These are phyloP conservation scores for Craterocephalus amniculus DNA, from an alignment of 2,797 vertebrate genomes.

Conservation along the genomic window DNA sequence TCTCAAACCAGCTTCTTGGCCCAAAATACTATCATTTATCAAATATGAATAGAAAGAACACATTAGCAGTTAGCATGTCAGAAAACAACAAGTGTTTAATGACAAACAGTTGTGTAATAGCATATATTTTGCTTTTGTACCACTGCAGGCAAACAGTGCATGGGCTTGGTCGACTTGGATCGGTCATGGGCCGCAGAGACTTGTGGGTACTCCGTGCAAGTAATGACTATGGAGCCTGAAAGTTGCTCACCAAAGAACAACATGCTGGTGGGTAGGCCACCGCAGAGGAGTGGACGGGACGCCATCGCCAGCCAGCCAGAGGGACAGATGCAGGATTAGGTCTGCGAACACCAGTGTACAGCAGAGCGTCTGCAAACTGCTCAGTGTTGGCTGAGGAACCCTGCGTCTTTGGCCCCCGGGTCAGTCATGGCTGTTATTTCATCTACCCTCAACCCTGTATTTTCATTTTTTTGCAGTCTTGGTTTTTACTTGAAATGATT, in stretches of 20 bases:
- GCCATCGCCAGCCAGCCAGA: conserved; percentile 15
- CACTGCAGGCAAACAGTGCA: conserved; percentile 88
- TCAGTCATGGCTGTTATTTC: background rate
- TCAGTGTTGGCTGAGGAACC: conserved; percentile 30
- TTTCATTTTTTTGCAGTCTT: background rate
- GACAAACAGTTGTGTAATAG: background rate
- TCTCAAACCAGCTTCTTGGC: background rate
- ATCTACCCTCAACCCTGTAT: background rate
- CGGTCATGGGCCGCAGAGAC: conserved; percentile 92
- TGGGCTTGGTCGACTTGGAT: conserved; percentile 97
- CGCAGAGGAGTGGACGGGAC: conserved; percentile 20
- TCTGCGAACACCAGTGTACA: background rate
- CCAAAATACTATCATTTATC: background rate
- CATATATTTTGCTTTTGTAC: background rate
- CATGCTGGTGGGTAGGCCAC: conserved; percentile 88
- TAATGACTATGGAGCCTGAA: conserved; percentile 96
- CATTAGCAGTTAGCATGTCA: background rate
- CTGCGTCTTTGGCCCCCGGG: conserved; percentile 3
- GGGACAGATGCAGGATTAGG: conserved; percentile 36
- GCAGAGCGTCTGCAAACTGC: conserved; percentile 14
- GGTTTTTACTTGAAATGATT: background rate
- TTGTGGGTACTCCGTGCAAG: conserved; percentile 85
- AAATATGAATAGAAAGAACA: background rate
- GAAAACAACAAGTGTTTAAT: background rate
- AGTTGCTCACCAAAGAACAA: conserved; percentile 98